Evolutionary conservation across 2,888 invertebrate genomes (phyloP), one percentile per base, ranked within the genome.

Genomic region (Sesamia inferens): DNA sequence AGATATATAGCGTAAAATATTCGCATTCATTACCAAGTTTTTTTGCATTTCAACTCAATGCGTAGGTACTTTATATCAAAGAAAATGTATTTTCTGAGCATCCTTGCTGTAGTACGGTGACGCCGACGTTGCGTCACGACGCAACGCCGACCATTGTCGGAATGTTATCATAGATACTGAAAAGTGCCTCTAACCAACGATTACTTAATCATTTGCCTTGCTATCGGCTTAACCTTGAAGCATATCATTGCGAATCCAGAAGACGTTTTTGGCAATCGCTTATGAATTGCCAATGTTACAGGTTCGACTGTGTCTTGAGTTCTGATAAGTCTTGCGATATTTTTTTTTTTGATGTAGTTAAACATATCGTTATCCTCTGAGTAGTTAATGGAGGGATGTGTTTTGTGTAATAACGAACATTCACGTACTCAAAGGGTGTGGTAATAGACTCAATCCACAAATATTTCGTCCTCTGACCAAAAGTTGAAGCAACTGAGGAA

Each of bases 121-220:
- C 81, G 83, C 71, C 58, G 70, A 70, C 79, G 78, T 90, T 91
- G 89, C 91, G 90, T 91, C 91, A 39, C 63, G 61, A 81, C 57
- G 81, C 83, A 75, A 76, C 71, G 72, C 78, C 68, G 76, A 87
- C 75, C 83, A 75, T 72, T 73, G 71, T 73, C 68, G 79, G 88
- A 90, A 90, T 90, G 79, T 84, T 86, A 87, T 85, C 84, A 76
- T 83, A 78, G 74, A 82, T 81, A 79, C 68, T 71, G 67, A 71
- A 68, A 64, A 82, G 80, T 74, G 74, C 68, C 68, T 84, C 74
- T 74, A 82, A 85, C 84, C 76, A 76, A 79, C 76, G 85, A 87
- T 89, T 89, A 87, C 87, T 89, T 87, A 88, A 88, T 88, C 83
- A 79, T 86, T 85, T 77, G 67, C 81, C 74, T 80, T 79, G 81